These are phyloP conservation scores for Knipowitschia caucasica DNA, from an alignment of 2,797 vertebrate species.

Conservation along the genomic window DNA sequence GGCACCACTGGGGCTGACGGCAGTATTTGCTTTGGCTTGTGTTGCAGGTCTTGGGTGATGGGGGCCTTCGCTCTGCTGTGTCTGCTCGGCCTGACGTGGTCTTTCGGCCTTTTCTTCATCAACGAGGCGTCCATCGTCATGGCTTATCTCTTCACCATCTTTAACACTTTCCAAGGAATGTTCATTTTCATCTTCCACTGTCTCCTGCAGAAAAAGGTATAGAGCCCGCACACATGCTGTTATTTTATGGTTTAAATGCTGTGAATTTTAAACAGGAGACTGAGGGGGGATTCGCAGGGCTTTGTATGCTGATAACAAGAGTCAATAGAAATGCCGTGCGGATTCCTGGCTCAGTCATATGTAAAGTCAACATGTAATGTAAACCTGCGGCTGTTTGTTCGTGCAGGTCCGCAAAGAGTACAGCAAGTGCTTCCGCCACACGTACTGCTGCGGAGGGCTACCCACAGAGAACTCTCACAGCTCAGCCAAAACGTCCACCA, in stretches of 20 bases:
- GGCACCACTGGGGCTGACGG: slow-evolving; percentile 1
- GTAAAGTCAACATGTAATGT: slow-evolving; percentile 50
- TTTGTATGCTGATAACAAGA: slow-evolving; percentile 40
- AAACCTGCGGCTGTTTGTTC: slow-evolving; percentile 45
- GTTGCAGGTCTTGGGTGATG: slow-evolving; percentile 91
- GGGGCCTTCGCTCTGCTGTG: slow-evolving; percentile 94
- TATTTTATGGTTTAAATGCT: slow-evolving; percentile 28
- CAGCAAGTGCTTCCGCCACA: slow-evolving; percentile 96
- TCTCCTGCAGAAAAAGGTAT: slow-evolving; percentile 98
- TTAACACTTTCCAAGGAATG: slow-evolving; percentile 98
- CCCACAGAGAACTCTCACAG: slow-evolving; percentile 94
- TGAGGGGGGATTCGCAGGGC: slow-evolving; percentile 13
- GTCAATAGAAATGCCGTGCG: slow-evolving; percentile 29
- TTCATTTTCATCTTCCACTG: slow-evolving; percentile 99
- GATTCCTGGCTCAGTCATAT: slow-evolving; percentile 41
- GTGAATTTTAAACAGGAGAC: slow-evolving; percentile 13
- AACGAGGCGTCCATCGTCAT: slow-evolving; percentile 93
- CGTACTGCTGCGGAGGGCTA: slow-evolving; percentile 91
- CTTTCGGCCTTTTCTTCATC: slow-evolving; percentile 95
- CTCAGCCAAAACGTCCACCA: slow-evolving; percentile 91
- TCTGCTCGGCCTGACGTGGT: slow-evolving; percentile 95
- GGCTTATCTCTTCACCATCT: slow-evolving; percentile 98
- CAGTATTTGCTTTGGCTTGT: slow-evolving; percentile 23
- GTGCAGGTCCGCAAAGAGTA: slow-evolving; percentile 95
- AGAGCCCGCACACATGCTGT: slow-evolving; percentile 6